Evolutionary conservation across 2,113 vertebrate species (phyloP).

Genomic region (Triplophysa siluroides): DNA sequence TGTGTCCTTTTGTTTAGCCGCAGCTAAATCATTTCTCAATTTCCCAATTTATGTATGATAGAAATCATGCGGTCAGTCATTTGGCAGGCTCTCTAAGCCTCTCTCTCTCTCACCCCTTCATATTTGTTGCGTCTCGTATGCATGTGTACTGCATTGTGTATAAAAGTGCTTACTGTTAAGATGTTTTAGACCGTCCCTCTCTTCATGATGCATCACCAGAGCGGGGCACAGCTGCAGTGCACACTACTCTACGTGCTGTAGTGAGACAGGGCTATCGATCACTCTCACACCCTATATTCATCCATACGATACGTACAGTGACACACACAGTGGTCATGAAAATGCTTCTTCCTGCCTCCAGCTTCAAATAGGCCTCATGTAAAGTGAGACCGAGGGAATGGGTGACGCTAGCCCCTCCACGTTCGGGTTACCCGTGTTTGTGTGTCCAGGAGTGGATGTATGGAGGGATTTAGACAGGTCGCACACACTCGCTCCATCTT

Average conservation of each 20-base stretch:
- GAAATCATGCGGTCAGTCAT: conserved; percentile 10
- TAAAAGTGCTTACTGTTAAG: conserved; percentile 47
- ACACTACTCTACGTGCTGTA: neutral
- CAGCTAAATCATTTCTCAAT: conserved; percentile 38
- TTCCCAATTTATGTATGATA: conserved; percentile 25
- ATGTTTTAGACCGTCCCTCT: conserved; percentile 21
- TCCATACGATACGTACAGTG: conserved; percentile 24
- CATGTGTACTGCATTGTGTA: conserved; percentile 24
- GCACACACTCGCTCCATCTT: conserved; percentile 52
- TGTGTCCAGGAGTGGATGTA: conserved; percentile 44
- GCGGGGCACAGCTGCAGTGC: conserved; percentile 13
- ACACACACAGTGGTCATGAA: conserved; percentile 11
- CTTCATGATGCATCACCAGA: conserved; percentile 38
- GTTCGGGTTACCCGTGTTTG: conserved; percentile 45
- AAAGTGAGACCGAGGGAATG: conserved; percentile 33
- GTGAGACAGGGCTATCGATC: conserved; percentile 27
- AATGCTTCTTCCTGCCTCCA: conserved; percentile 31
- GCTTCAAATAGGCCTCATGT: conserved; percentile 24
- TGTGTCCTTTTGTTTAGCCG: conserved; percentile 29
- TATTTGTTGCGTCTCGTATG: conserved; percentile 41
- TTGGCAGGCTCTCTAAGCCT: neutral
- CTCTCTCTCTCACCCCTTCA: conserved; percentile 10
- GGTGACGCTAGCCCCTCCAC: conserved; percentile 27
- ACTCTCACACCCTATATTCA: conserved; percentile 32
- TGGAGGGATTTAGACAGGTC: conserved; percentile 49